Base-by-base conservation (phyloP, 2,113 vertebrate species). In the Cyanoderma ruficeps region DNA sequence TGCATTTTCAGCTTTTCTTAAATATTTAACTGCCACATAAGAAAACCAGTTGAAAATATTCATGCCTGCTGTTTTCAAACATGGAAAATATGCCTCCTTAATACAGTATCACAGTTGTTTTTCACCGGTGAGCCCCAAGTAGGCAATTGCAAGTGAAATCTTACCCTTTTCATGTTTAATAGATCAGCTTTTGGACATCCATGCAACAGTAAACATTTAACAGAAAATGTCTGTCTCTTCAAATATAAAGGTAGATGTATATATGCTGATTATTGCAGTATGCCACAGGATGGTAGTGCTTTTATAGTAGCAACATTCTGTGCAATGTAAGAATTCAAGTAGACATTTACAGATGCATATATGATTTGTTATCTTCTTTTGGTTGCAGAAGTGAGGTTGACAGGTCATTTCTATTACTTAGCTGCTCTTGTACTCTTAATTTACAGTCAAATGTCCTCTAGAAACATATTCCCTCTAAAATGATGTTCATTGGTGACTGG, bases 191-290 rank as follows among this genome's bases (percentile, higher is more conserved):
- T 92, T 87, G 64, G 39, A 41, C 80, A 81, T 57, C 37, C 37
- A 5, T 90, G 85, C 64, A 94, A 44, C 49, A 92, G 83, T 82
- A 93, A 93, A 65, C 37, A 78, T 70, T 75, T 69, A 81, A 68
- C 25, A 96, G 64, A 94, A 90, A 89, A 96, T 68, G 37, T 68
- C 82, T 90, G 49, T 90, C 64, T 85, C 30, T 83, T 65, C 67
- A 74, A 41, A 46, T 70, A n/a, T 14, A 60, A 49, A 75, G 52
- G n/a, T 55, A 7, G 23, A 59, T 7, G 37, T 61, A 7, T 30
- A 19, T 52, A 14, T 93, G 69, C 37, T 86, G 84, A 30, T 56
- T 71, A 63, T 56, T 96, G 76, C 85, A 94, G 69, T 76, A 44
- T 93, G 53, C 20, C 68, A 74, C 57, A 78, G 68, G 39, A 72